A percentile compares a stretch with the other conserved stretches of the same genome.
Evolutionary conservation across 2,797 vertebrate genomes (phyloP).

Genomic region (Propithecus deckenii): DNA sequence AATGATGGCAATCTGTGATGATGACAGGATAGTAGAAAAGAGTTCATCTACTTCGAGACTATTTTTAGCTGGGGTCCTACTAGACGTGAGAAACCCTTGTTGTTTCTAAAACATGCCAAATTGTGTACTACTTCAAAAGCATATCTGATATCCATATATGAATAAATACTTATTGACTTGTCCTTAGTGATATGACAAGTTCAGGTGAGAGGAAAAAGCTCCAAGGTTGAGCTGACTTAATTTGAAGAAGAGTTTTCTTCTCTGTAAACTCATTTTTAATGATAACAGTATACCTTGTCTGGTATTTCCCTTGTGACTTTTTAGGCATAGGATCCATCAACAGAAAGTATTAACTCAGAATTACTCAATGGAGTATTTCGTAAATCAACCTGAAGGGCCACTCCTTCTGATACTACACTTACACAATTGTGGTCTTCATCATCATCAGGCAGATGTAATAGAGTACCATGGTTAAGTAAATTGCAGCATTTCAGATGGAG

Average conservation of each 20-base stretch:
- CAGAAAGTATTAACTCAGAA: background rate
- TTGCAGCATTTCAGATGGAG: background rate
- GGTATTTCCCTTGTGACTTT: background rate
- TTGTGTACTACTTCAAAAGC: background rate
- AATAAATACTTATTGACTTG: background rate
- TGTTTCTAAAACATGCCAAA: background rate
- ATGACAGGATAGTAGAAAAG: background rate
- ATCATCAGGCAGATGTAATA: background rate
- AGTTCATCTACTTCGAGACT: background rate
- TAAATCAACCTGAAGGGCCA: background rate
- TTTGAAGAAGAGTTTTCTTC: background rate
- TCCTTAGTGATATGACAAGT: background rate
- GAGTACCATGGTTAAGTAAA: background rate
- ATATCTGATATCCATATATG: background rate
- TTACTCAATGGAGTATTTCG: background rate
- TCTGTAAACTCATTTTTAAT: background rate
- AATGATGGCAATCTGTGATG: background rate
- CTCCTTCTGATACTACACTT: background rate
- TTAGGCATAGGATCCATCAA: background rate
- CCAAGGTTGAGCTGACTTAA: background rate
- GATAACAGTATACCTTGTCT: background rate
- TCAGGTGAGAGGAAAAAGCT: background rate
- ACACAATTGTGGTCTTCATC: background rate
- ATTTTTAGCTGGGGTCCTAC: background rate
- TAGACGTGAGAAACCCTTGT: background rate